Evolutionary conservation across 2,797 vertebrate species (phyloP).

Genomic region (Arnoldichthys spilopterus): DNA sequence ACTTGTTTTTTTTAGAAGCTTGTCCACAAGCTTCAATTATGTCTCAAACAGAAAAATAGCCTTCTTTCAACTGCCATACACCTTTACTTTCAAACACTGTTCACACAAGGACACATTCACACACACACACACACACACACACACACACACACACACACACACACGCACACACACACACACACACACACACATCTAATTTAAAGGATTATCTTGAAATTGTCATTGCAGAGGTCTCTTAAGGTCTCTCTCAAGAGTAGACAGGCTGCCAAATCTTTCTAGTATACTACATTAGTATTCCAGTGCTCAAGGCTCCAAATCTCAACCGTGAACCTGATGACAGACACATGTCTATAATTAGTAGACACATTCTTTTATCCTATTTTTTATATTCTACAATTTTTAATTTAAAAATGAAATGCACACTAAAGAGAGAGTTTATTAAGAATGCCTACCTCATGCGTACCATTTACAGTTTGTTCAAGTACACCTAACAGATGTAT

Average conservation of each 20-base stretch:
- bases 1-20: not conserved
- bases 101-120: not conserved
- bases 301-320: not conserved
- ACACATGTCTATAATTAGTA: not conserved
- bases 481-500: not conserved
- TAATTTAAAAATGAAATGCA: not conserved
- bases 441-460: not conserved
- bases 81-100: not conserved
- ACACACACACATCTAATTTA: not conserved
- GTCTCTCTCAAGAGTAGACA: conserved; percentile 7
- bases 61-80: not conserved
- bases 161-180: not conserved
- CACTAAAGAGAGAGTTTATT: too few species aligned
- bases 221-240: not conserved
- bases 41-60: conserved; percentile 9
- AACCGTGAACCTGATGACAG: not conserved
- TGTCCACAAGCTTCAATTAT: conserved; percentile 25
- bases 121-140: not conserved
- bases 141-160: not conserved
- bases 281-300: conserved; percentile 1
- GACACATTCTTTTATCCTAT: not conserved
- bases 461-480: too few species aligned
- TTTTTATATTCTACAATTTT: not conserved
- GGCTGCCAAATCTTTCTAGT: not conserved
- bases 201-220: conserved; percentile 4